These are phyloP conservation scores for Bujurquina vittata DNA, from an alignment of 2,113 vertebrate species.

Conservation along the genomic window DNA sequence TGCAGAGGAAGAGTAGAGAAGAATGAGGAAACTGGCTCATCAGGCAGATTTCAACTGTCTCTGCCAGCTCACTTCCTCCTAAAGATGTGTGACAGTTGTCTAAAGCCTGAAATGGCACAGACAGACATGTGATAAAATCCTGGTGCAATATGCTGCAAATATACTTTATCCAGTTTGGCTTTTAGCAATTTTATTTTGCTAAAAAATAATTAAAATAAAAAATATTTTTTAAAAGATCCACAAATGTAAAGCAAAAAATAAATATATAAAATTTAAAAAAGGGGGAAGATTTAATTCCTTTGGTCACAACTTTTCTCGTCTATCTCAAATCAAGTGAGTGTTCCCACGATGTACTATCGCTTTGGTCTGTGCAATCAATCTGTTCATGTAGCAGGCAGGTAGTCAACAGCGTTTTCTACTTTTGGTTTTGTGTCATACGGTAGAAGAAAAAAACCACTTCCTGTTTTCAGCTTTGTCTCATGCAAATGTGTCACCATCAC, in stretches of 20 bases:
- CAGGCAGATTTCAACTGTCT: constrained; percentile 66
- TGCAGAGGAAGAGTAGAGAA: constrained; percentile 36
- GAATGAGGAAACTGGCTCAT: constrained; percentile 66
- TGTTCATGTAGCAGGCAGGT: constrained; percentile 33
- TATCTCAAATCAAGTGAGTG: not conserved
- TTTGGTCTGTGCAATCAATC: constrained; percentile 3
- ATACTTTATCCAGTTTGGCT: not conserved
- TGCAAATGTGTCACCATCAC: constrained; percentile 75
- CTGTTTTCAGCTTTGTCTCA: constrained; percentile 76
- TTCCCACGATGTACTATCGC: not conserved
- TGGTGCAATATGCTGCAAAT: not conserved
- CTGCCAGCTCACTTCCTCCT: constrained; percentile 74
- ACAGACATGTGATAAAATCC: constrained; percentile 4
- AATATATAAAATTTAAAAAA: no score
- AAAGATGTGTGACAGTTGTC: constrained; percentile 28
- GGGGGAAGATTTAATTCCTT: not conserved
- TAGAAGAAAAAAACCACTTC: constrained; percentile 69
- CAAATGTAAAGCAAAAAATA: not conserved
- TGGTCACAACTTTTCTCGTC: not conserved
- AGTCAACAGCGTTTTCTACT: constrained; percentile 34
- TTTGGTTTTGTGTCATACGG: constrained; percentile 57
- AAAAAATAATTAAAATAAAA: no score
- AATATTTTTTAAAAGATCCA: no score
- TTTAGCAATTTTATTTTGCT: no score
- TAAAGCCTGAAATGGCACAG: constrained; percentile 19